phyloP scores from a whole-genome alignment of 2,797 vertebrate species.

The Columba guinea region DNA sequence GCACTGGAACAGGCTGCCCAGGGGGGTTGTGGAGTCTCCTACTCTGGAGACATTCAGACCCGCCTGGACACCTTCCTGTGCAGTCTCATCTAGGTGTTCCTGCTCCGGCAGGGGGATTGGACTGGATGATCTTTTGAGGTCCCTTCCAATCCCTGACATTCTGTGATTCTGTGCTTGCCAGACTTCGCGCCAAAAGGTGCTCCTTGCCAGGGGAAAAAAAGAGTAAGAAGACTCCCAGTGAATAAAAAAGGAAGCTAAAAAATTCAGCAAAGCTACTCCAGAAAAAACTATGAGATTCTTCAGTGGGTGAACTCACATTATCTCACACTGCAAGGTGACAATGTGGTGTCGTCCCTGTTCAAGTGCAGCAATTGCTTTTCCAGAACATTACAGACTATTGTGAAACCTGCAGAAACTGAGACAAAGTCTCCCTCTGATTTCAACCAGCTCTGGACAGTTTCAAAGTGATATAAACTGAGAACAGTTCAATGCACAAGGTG shows the following conservation, averaged over 20 bases:
- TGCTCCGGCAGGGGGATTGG: too few relatives aligned
- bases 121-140: too few relatives aligned
- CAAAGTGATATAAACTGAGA: background rate
- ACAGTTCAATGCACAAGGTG: background rate
- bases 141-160: too few relatives aligned
- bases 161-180: background rate
- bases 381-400: background rate
- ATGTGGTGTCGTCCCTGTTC: background rate
- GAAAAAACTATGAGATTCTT: background rate
- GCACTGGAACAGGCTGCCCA: too few relatives aligned
- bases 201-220: background rate
- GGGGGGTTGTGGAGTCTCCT: too few relatives aligned
- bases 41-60: too few relatives aligned
- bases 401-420: background rate
- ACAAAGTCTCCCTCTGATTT: background rate
- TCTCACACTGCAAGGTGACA: background rate
- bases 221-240: background rate
- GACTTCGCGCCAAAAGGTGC: background rate
- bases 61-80: too few relatives aligned
- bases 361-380: background rate
- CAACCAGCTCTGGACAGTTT: background rate
- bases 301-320: background rate
- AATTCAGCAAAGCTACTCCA: background rate
- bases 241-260: background rate
- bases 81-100: too few relatives aligned